A percentile compares a stretch with the other conserved stretches of the same genome.
Conservation (phyloP, 2,797 vertebrate species). For the Decapterus maruadsi region DNA sequence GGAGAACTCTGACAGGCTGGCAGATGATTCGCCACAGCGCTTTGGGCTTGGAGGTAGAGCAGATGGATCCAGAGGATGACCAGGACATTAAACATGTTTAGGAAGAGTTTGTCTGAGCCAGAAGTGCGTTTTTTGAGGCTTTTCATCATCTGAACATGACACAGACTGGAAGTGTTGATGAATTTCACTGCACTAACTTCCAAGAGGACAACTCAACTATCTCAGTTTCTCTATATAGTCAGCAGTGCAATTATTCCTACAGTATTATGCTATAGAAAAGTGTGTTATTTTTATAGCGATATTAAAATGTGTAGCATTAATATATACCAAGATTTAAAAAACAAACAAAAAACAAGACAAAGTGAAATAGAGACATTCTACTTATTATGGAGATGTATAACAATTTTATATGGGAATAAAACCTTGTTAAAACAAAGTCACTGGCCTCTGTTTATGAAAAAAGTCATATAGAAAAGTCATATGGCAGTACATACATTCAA, state of each 20-base stretch:
- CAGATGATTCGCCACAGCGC: slow-evolving; percentile 81
- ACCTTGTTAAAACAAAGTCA: slow-evolving; percentile 10
- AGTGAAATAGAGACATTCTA: slow-evolving; percentile 26
- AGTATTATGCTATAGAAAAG: slow-evolving; percentile 75
- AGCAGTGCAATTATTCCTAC: slow-evolving; percentile 71
- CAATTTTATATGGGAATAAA: slow-evolving; percentile 67
- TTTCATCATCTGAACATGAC: slow-evolving; percentile 10
- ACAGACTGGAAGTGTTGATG: neutral
- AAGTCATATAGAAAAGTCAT: slow-evolving; percentile 13
- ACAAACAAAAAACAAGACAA: neutral
- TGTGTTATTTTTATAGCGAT: slow-evolving; percentile 70
- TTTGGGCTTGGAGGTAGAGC: slow-evolving; percentile 75
- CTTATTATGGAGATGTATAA: slow-evolving; percentile 25
- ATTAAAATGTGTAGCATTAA: slow-evolving; percentile 15
- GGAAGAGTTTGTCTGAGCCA: neutral
- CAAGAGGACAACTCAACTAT: slow-evolving; percentile 12
- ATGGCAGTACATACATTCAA: slow-evolving; percentile 9
- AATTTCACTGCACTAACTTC: slow-evolving; percentile 20
- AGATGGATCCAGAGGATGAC: slow-evolving; percentile 60
- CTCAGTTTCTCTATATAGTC: slow-evolving; percentile 38
- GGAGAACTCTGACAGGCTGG: slow-evolving; percentile 71
- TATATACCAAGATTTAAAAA: slow-evolving; percentile 34
- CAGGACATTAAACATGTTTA: slow-evolving; percentile 75
- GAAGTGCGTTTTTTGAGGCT: neutral
- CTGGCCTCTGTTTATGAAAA: slow-evolving; percentile 30